Base-by-base conservation (phyloP, 2,888 invertebrate species). In the Ernsta delagoae region DNA sequence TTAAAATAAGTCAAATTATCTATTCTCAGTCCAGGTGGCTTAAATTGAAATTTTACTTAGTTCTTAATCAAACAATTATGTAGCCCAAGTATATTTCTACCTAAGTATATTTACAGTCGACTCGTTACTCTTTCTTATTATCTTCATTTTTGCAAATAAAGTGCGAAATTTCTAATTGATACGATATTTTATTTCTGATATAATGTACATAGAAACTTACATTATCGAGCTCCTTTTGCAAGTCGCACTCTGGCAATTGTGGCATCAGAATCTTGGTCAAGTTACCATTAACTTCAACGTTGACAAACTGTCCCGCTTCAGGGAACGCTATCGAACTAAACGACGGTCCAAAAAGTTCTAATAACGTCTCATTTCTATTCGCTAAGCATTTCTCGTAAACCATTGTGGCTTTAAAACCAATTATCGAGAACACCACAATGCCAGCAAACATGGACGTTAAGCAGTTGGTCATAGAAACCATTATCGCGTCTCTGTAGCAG, bases 401-500 rank as follows among this genome's bases (percentile, higher is more conserved):
- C 95, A 96, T 96, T 1, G 97, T 97, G 0, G 97, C 97, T 87
- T 98, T 98, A 83, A 98, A 98, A 11, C 98, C 99, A 73, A 99
- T 98, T 43, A 99, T 97, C 0, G 98, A 97, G 86, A 99, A 99
- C 24, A 99, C 98, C 3, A 99, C 98, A 59, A 99, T 97, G 0
- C 98, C 98, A 65, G 99, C 99, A 84, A 99, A 99, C 96, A 99
- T 97, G 1, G 98, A 98, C 0, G 99, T 99, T 77, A 97, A 96
- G 82, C 98, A 98, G 86, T 99, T 99, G 9, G 98, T 98, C 78
- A 98, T 89, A 31, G 98, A 98, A 45, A 99, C 98, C 91, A 98
- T 95, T 65, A 98, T 95, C 6, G 98, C 98, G 85, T 99, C 99
- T 74, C 98, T 94, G 83, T 98, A 98, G 86, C 98, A 98, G 88